Percentiles rank a stretch among this genome's conserved stretches.
These are phyloP conservation scores for Entomobrya proxima DNA, from an alignment of 2,888 invertebrate genomes.

Conservation along the genomic window DNA sequence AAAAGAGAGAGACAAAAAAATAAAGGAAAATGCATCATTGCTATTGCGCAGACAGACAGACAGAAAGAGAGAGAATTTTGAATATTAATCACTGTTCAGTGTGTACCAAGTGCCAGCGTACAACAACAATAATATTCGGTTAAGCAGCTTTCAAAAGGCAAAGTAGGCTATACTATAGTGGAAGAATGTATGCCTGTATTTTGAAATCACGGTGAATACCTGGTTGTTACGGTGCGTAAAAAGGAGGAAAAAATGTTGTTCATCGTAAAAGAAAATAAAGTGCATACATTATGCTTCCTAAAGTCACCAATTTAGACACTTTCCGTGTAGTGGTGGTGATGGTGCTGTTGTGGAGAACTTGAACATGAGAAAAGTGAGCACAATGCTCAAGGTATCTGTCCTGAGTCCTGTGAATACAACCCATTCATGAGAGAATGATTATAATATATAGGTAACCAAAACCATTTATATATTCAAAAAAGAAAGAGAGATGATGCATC, in stretches of 20 bases:
- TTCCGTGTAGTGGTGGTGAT: slow-evolving; percentile 13
- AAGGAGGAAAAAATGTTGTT: slow-evolving; percentile 32
- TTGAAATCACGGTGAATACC: slow-evolving; percentile 38
- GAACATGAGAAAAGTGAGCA: slow-evolving; percentile 11
- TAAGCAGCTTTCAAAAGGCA: slow-evolving; percentile 60
- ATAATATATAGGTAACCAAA: slow-evolving; percentile 48
- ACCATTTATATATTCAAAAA: slow-evolving; percentile 38
- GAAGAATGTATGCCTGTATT: background rate
- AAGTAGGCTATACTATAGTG: slow-evolving; percentile 59
- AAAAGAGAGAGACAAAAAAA: slow-evolving; percentile 7
- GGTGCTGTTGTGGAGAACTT: background rate
- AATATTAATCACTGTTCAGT: slow-evolving; percentile 60
- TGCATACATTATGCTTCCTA: slow-evolving; percentile 39
- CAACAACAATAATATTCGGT: slow-evolving; percentile 25
- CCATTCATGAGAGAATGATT: slow-evolving; percentile 14
- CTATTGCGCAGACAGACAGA: background rate
- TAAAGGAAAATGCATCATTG: slow-evolving; percentile 18
- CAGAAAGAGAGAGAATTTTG: slow-evolving; percentile 31
- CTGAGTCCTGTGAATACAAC: slow-evolving; percentile 41
- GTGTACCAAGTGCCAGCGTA: background rate
- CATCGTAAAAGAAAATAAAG: slow-evolving; percentile 46
- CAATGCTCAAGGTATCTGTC: no score
- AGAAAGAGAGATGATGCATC: slow-evolving; percentile 48
- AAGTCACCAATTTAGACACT: slow-evolving; percentile 63
- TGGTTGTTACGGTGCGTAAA: slow-evolving; percentile 59